Evolutionary conservation across 2,113 vertebrate species (phyloP).

Genomic region (Puma concolor): DNA sequence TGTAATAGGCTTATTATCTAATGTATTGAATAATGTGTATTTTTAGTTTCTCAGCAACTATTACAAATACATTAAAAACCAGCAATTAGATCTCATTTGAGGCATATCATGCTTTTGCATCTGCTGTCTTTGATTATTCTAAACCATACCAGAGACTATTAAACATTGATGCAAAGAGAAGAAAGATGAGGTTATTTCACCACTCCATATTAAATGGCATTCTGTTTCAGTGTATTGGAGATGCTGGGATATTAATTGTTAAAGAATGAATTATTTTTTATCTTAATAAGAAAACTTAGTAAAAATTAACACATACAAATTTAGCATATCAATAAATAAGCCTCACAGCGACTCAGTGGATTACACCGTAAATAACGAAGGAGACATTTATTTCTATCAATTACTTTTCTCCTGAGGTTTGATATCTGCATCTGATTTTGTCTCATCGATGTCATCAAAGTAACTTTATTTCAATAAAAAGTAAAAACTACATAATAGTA

Average conservation of each 20-base stretch:
- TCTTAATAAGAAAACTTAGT: neutral
- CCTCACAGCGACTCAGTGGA: neutral
- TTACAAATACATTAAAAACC: neutral
- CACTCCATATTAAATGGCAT: neutral
- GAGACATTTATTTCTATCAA: neutral
- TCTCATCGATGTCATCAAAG: neutral
- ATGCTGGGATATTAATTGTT: neutral
- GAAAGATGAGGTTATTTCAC: neutral
- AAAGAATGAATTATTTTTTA: conserved; percentile 16
- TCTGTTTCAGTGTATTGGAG: neutral
- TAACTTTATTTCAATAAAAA: conserved; percentile 32
- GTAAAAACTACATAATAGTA: neutral
- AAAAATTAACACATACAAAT: conserved; percentile 15
- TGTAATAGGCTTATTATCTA: neutral
- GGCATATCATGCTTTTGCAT: neutral
- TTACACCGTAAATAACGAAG: conserved; percentile 27
- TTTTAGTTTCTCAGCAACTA: neutral
- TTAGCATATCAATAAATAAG: neutral
- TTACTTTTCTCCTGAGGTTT: neutral
- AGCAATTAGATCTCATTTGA: neutral
- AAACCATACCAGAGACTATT: neutral
- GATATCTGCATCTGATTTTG: neutral
- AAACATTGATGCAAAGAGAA: neutral
- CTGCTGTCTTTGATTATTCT: neutral
- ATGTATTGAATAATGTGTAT: neutral